Evolutionary conservation across 2,113 vertebrate genomes (phyloP).

Genomic region (Pygathrix nemaeus): DNA sequence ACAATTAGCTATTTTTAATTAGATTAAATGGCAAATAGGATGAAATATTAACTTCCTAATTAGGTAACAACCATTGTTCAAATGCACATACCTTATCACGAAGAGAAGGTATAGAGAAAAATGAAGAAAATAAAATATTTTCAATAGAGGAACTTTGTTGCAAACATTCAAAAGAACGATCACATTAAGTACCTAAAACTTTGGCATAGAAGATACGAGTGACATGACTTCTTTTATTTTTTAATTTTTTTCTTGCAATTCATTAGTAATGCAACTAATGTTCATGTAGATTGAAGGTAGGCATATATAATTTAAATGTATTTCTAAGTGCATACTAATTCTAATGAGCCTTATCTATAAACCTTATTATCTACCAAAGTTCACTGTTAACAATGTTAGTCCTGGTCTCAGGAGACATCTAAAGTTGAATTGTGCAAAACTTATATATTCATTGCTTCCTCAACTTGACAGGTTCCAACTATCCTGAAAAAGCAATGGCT

Average conservation of each 20-base stretch:
- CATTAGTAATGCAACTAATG: background rate
- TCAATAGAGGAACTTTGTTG: background rate
- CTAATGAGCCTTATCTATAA: slow-evolving; percentile 5
- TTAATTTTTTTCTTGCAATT: background rate
- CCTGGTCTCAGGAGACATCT: background rate
- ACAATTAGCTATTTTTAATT: background rate
- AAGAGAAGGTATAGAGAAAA: background rate
- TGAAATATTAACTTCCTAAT: background rate
- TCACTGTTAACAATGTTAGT: background rate
- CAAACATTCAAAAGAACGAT: background rate
- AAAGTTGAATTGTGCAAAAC: slow-evolving; percentile 10
- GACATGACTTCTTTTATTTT: background rate
- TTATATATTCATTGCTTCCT: slow-evolving; percentile 42
- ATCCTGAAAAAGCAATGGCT: background rate
- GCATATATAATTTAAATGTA: background rate
- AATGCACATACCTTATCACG: background rate
- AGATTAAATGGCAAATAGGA: background rate
- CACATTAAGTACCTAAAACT: background rate
- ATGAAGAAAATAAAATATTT: background rate
- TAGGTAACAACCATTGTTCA: background rate
- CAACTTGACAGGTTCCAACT: background rate
- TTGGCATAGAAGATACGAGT: background rate
- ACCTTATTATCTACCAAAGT: slow-evolving; percentile 2
- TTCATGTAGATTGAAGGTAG: background rate
- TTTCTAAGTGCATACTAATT: background rate